Conservation (phyloP, 2,888 invertebrate species). For the Trachelus iudaicus region DNA sequence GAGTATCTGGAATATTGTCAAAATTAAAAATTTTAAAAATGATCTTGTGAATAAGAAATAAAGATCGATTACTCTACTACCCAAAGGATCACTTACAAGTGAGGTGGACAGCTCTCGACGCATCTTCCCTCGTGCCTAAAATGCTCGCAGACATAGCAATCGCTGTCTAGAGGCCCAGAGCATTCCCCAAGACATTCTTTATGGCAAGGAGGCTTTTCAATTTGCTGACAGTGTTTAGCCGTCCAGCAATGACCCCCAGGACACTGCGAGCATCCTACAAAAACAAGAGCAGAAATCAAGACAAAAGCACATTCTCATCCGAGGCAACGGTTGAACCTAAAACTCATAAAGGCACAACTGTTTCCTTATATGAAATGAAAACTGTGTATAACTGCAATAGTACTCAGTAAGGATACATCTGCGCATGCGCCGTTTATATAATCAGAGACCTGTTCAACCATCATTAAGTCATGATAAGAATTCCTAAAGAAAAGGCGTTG, state of each 20-base stretch:
- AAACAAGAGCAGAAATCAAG: neutral
- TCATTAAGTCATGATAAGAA: neutral
- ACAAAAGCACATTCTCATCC: neutral
- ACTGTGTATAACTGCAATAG: neutral
- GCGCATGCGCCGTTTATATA: neutral
- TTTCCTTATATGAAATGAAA: neutral
- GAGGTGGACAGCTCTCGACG: constrained; percentile 73
- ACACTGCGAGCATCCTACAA: constrained; percentile 74
- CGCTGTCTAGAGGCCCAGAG: constrained; percentile 63
- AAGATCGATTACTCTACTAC: neutral
- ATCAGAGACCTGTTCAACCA: neutral
- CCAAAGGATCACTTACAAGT: constrained; percentile 70
- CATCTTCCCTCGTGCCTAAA: constrained; percentile 70
- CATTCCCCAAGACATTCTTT: constrained; percentile 86
- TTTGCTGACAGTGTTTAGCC: constrained; percentile 67
- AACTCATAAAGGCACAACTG: neutral
- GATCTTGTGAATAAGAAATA: neutral
- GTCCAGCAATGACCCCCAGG: constrained; percentile 68
- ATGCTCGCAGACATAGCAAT: constrained; percentile 78
- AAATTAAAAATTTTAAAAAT: neutral
- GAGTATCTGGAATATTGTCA: constrained; percentile 63
- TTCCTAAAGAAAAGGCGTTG: neutral
- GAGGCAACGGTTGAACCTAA: neutral
- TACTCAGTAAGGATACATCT: neutral
- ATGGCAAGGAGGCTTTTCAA: constrained; percentile 72